Percentiles rank a stretch among this genome's conserved stretches.
Evolutionary conservation across 2,888 invertebrate species (phyloP).

Genomic region (Hylaea fasciaria): DNA sequence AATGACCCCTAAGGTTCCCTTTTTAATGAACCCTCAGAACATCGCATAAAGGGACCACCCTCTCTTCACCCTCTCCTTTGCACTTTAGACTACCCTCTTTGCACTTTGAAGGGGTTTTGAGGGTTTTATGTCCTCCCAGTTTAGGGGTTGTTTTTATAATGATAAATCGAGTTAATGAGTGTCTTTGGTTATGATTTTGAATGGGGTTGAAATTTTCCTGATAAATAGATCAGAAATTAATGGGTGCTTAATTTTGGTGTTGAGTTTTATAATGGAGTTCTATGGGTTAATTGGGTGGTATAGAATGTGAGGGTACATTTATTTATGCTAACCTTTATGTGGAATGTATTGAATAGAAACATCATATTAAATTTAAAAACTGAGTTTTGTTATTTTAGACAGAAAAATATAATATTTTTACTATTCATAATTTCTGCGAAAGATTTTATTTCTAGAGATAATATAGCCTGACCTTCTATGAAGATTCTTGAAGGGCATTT

Average conservation of each 20-base stretch:
- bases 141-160: constrained; percentile 31
- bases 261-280: constrained; percentile 6
- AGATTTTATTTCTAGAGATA: no score
- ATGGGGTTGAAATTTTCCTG: constrained; percentile 21
- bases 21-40: constrained; percentile 45
- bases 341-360: no score
- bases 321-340: no score
- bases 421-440: no score
- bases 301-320: not conserved
- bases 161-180: constrained; percentile 33
- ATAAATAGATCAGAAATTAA: constrained; percentile 16
- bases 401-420: no score
- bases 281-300: constrained; percentile 1
- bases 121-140: constrained; percentile 27
- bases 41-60: constrained; percentile 35
- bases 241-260: constrained; percentile 16
- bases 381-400: no score
- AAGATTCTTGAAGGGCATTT: no score
- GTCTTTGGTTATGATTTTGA: constrained; percentile 31
- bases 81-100: constrained; percentile 31
- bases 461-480: no score
- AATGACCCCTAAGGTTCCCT: constrained; percentile 41
- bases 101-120: constrained; percentile 24
- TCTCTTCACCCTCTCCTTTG: constrained; percentile 25
- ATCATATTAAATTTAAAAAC: no score